These are phyloP conservation scores for Bombus pyrosoma DNA, from an alignment of 1,140 invertebrate species.

Conservation along the genomic window DNA sequence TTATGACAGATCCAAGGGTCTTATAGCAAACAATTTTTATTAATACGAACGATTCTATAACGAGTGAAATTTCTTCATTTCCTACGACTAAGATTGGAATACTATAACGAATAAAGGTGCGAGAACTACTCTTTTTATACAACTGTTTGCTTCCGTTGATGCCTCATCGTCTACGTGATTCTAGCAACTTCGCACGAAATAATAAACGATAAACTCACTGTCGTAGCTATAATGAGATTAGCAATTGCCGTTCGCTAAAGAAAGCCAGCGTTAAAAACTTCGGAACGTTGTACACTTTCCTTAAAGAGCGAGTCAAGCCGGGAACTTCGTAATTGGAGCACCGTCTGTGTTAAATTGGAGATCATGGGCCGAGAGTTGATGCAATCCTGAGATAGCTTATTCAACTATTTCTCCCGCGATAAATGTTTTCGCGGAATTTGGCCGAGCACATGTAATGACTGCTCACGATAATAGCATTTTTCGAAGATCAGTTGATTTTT, in stretches of 20 bases:
- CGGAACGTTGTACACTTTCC: conserved; percentile 18
- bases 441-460: background rate
- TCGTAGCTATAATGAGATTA: conserved; percentile 37
- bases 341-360: conserved; percentile 40
- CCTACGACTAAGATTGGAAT: too few species aligned
- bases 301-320: conserved; percentile 19
- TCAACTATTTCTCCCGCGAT: conserved; percentile 6
- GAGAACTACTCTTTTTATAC: too few species aligned
- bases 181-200: conserved; percentile 8
- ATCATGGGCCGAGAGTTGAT: conserved; percentile 37
- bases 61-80: too few species aligned
- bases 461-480: background rate
- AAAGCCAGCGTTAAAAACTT: conserved; percentile 19
- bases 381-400: conserved; percentile 31
- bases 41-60: too few species aligned
- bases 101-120: too few species aligned
- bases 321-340: conserved; percentile 44
- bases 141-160: background rate
- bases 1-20: too few species aligned
- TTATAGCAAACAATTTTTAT: too few species aligned
- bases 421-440: conserved; percentile 32
- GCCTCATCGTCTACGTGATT: background rate
- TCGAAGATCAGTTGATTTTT: background rate
- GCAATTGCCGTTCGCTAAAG: background rate
- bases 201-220: conserved; percentile 45